phyloP scores from a whole-genome alignment of 2,888 invertebrate species.

The Saturnia pavonia region DNA sequence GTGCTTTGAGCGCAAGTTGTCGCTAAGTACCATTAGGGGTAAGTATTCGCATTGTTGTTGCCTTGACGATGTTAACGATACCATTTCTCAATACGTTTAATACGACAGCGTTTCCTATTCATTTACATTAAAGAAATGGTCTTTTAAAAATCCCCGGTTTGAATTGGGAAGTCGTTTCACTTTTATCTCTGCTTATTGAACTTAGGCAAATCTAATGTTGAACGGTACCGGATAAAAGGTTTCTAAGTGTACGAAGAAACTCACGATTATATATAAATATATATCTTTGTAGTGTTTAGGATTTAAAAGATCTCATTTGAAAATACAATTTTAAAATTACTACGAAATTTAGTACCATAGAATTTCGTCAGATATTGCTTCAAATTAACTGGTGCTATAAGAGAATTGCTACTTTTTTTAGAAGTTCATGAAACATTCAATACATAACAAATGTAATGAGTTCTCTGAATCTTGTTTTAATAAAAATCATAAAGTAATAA shows the following conservation, averaged over 20 bases:
- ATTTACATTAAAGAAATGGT: background rate
- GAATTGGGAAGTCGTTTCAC: background rate
- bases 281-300: background rate
- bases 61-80: slow-evolving; percentile 31
- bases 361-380: too few species aligned
- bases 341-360: too few species aligned
- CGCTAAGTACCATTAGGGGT: slow-evolving; percentile 54
- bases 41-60: slow-evolving; percentile 42
- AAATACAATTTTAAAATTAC: too few species aligned
- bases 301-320: too few species aligned
- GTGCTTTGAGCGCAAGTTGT: slow-evolving; percentile 50
- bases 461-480: too few species aligned
- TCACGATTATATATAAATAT: background rate
- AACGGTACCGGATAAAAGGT: background rate
- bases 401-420: too few species aligned
- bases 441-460: too few species aligned
- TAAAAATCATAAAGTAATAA: too few species aligned
- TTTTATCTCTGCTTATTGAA: background rate
- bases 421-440: too few species aligned
- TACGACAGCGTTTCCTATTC: slow-evolving; percentile 15
- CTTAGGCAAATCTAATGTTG: background rate
- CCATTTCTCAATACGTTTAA: slow-evolving; percentile 34
- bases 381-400: too few species aligned
- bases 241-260: background rate
- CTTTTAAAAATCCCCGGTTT: background rate